Conservation (phyloP, 35 echinoderm and acorn worm genomes). For the Lytechinus variegatus region DNA sequence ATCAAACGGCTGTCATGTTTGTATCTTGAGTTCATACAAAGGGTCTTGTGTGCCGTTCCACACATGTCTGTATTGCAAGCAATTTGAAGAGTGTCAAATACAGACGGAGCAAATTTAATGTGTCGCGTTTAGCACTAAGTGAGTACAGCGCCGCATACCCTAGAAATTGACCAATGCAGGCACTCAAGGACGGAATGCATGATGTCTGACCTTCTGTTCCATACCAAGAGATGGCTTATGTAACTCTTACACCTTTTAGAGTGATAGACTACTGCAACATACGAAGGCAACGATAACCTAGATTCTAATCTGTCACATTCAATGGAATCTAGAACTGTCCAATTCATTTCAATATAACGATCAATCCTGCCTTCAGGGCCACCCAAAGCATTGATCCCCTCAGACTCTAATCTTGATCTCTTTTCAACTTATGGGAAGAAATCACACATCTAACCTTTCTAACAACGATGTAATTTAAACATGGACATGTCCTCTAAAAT, state of each 20-base stretch:
- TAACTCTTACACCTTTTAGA: background rate
- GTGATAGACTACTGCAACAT: background rate
- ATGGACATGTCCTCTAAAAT: too few species aligned
- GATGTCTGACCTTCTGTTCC: background rate
- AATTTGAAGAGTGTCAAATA: constrained; percentile 14
- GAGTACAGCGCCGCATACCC: constrained; percentile 18
- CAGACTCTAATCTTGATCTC: too few species aligned
- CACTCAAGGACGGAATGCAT: background rate
- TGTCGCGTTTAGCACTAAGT: constrained; percentile 22
- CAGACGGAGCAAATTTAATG: constrained; percentile 18
- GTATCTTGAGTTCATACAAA: background rate
- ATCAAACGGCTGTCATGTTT: background rate
- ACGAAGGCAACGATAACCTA: background rate
- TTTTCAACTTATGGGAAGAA: too few species aligned
- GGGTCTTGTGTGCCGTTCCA: background rate
- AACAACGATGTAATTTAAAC: too few species aligned
- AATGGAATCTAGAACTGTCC: background rate
- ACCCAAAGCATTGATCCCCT: too few species aligned
- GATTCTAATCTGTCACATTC: background rate
- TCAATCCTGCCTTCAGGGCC: too few species aligned
- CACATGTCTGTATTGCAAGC: background rate
- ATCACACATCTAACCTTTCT: too few species aligned
- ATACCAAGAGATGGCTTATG: background rate
- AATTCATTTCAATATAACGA: background rate
- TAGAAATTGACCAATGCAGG: constrained; percentile 26